Evolutionary conservation across 2,888 invertebrate species (phyloP).

Genomic region (Elysia crispata): DNA sequence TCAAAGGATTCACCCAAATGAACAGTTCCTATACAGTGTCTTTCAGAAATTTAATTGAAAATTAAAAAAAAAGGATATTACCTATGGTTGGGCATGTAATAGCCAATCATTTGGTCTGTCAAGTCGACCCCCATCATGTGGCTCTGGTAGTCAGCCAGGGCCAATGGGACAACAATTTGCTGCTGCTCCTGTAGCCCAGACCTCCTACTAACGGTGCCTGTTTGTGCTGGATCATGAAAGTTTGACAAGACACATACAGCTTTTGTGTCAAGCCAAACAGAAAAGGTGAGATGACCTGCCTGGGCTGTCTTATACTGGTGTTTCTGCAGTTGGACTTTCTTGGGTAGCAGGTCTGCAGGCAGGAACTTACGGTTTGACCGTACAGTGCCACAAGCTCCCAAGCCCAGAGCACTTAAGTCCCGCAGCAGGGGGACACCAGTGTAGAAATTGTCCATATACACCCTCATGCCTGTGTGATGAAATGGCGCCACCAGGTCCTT

Average conservation of each 20-base stretch:
- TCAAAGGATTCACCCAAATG: too few species aligned
- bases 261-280: neutral
- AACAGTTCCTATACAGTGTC: too few species aligned
- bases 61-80: too few species aligned
- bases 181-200: neutral
- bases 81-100: too few species aligned
- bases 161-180: neutral
- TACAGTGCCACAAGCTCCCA: neutral
- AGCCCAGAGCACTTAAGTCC: neutral
- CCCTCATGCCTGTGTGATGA: neutral
- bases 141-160: neutral
- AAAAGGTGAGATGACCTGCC: neutral
- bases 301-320: neutral
- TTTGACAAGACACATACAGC: neutral
- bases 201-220: neutral
- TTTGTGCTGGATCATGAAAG: neutral
- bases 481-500: neutral
- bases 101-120: neutral
- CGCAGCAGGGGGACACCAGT: neutral
- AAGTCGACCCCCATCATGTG: neutral
- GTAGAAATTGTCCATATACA: conserved; percentile 19
- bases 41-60: too few species aligned
- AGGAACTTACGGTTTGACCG: neutral
- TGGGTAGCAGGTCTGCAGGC: neutral
- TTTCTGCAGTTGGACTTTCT: neutral